Conservation (phyloP, 2,888 invertebrate genomes). For the Scaptomyza parva region DNA sequence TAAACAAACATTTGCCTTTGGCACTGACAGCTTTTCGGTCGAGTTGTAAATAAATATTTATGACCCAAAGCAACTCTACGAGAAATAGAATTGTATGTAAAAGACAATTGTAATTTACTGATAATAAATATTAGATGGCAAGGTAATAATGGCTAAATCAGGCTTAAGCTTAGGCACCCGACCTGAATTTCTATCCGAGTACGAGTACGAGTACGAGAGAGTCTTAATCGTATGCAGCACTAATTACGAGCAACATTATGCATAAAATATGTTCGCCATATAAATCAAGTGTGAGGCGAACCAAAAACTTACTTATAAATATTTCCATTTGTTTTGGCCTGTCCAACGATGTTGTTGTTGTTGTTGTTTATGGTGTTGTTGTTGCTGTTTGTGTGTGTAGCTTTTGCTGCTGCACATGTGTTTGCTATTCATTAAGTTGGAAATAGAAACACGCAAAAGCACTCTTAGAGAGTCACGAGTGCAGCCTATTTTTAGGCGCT, state of each 20-base stretch:
- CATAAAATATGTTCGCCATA: constrained; percentile 69
- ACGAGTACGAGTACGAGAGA: too few species aligned
- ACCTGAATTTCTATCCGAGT: background rate
- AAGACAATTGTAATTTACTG: constrained; percentile 80
- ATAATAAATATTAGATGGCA: constrained; percentile 75
- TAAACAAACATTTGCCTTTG: constrained; percentile 65
- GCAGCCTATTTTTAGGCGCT: constrained; percentile 73
- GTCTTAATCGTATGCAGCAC: constrained; percentile 56
- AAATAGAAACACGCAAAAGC: constrained; percentile 79
- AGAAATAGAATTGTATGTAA: constrained; percentile 62
- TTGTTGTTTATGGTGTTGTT: constrained; percentile 15
- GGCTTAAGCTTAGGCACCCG: constrained; percentile 25
- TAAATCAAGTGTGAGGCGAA: constrained; percentile 71
- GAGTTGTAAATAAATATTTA: constrained; percentile 78
- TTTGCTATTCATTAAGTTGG: constrained; percentile 79
- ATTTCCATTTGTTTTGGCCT: constrained; percentile 41
- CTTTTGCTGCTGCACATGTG: constrained; percentile 45
- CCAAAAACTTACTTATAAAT: constrained; percentile 57
- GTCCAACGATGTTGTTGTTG: background rate
- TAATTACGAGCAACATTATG: constrained; percentile 76
- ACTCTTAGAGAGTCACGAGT: constrained; percentile 63
- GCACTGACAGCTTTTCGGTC: constrained; percentile 70
- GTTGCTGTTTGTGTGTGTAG: constrained; percentile 20
- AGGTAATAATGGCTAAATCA: constrained; percentile 51
- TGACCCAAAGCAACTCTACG: constrained; percentile 52